phyloP scores from a whole-genome alignment of 1,140 invertebrate genomes.

The Hyles euphorbiae region DNA sequence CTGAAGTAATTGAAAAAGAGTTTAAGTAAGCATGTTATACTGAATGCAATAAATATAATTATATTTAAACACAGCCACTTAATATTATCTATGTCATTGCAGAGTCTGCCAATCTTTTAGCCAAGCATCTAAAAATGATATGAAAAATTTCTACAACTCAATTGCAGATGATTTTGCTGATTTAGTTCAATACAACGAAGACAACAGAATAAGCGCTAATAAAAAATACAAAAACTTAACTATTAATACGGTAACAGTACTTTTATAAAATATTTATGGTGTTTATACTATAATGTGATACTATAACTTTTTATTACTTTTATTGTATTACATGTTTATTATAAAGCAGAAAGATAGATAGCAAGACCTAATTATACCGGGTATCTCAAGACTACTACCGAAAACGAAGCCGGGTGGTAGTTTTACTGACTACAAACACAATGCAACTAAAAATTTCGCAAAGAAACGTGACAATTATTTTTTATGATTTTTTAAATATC shows the following conservation, averaged over 20 bases:
- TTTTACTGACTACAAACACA: too few relatives aligned
- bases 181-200: conserved; percentile 96
- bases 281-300: not conserved
- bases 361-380: too few relatives aligned
- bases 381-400: too few relatives aligned
- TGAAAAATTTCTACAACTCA: conserved; percentile 87
- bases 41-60: not conserved
- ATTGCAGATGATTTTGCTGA: conserved; percentile 90
- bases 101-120: conserved; percentile 88
- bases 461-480: too few relatives aligned
- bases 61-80: not conserved
- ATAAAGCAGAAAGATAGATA: too few relatives aligned
- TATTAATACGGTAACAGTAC: conserved; percentile 79
- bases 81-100: conserved; percentile 28
- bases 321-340: too few relatives aligned
- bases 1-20: conserved; percentile 78
- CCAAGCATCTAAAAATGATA: conserved; percentile 80
- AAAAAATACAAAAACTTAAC: conserved; percentile 82
- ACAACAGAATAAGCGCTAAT: conserved; percentile 85
- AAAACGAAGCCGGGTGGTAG: too few relatives aligned
- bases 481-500: too few relatives aligned
- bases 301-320: not conserved
- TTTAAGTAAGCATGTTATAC: conserved; percentile 77
- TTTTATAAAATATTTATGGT: not conserved
- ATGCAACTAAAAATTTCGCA: too few relatives aligned